These are phyloP conservation scores for Xanthorhoe designata DNA, from an alignment of 2,888 invertebrate genomes.

Conservation along the genomic window DNA sequence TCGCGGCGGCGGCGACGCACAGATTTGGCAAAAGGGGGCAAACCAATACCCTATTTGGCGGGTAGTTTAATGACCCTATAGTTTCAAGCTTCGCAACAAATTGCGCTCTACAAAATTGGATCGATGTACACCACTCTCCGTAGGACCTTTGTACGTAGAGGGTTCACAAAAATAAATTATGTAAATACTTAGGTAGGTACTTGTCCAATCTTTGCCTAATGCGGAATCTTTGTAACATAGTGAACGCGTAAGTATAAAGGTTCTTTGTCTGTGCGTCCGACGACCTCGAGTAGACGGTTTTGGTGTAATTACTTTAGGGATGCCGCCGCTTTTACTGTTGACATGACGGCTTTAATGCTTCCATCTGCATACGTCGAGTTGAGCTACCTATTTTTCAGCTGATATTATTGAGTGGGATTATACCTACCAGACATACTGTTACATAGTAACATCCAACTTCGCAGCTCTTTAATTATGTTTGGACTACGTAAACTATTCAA, in stretches of 20 bases:
- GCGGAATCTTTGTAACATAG: constrained; percentile 27
- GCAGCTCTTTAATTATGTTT: background rate
- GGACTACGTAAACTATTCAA: background rate
- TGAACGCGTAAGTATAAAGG: constrained; percentile 27
- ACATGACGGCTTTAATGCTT: constrained; percentile 53
- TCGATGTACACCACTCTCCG: constrained; percentile 27
- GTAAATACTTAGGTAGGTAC: constrained; percentile 19
- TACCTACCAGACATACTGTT: constrained; percentile 4
- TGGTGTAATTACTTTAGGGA: constrained; percentile 58
- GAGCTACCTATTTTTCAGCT: constrained; percentile 40
- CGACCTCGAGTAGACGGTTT: constrained; percentile 49
- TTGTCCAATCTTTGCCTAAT: constrained; percentile 27
- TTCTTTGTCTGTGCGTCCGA: constrained; percentile 44
- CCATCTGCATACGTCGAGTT: constrained; percentile 48
- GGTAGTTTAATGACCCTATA: constrained; percentile 55
- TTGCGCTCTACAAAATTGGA: constrained; percentile 37
- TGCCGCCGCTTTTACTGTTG: constrained; percentile 54
- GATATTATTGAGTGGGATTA: constrained; percentile 9
- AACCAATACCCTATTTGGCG: constrained; percentile 57
- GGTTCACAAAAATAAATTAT: constrained; percentile 30
- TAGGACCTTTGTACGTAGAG: constrained; percentile 20
- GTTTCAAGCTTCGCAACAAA: constrained; percentile 47
- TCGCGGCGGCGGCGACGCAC: constrained; percentile 45
- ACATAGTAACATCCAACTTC: background rate
- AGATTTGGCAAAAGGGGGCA: constrained; percentile 59